phyloP scores from a whole-genome alignment of 1,140 invertebrate species.

The Lasaia peninsularis region DNA sequence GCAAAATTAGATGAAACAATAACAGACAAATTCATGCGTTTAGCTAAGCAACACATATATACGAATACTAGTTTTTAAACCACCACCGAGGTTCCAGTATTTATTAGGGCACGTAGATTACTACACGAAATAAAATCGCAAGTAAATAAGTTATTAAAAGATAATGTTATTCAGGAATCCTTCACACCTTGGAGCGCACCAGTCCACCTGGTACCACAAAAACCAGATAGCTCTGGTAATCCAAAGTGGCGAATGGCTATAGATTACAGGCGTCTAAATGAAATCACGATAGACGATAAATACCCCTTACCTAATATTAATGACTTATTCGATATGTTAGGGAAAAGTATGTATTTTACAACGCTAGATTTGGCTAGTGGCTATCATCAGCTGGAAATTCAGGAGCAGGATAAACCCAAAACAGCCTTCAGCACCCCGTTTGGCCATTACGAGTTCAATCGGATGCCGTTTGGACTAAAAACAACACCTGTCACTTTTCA shows the following conservation, averaged over 20 bases:
- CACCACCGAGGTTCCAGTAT: neutral
- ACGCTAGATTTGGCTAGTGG: conserved; percentile 23
- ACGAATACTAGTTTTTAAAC: too few species aligned
- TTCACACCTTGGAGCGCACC: neutral
- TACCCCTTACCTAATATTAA: conserved; percentile 22
- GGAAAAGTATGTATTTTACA: conserved; percentile 18
- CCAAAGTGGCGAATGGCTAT: conserved; percentile 21
- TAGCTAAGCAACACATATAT: too few species aligned
- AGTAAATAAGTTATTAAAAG: neutral
- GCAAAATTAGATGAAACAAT: too few species aligned
- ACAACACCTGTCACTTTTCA: conserved; percentile 26
- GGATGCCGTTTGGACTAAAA: conserved; percentile 26
- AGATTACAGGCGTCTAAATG: conserved; percentile 24
- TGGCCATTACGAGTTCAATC: conserved; percentile 21
- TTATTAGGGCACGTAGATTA: neutral
- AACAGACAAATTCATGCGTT: too few species aligned
- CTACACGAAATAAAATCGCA: neutral
- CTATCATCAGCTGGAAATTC: conserved; percentile 22
- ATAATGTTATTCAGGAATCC: neutral
- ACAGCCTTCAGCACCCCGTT: conserved; percentile 21
- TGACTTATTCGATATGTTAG: conserved; percentile 26
- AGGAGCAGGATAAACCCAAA: conserved; percentile 18
- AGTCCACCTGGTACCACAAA: conserved; percentile 2
- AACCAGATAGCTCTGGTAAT: conserved; percentile 15
- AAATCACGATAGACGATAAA: conserved; percentile 24